Base-by-base conservation (phyloP, 2,888 invertebrate genomes). In the Girardia tigrina region DNA sequence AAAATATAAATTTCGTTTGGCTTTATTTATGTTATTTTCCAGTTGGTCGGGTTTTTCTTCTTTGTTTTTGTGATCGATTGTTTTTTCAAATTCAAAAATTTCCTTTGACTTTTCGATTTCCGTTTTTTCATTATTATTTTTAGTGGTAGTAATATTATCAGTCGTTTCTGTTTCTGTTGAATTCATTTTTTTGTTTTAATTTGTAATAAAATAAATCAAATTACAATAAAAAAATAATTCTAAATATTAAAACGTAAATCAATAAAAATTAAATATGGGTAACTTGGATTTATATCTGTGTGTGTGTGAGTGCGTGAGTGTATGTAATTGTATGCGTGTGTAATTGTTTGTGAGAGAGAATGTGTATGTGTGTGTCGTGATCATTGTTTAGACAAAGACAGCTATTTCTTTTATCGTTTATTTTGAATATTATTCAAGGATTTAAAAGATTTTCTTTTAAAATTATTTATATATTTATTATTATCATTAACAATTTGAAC, bases 231-330 rank as follows among this genome's bases (percentile, higher is more conserved):
- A n/a, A 56, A 20, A 4, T 56, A 56, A n/a, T 56, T 56, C n/a
- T n/a, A n/a, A n/a, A n/a, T n/a, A n/a, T n/a, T 20, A 56, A 20
- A 16, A 56, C 56, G 23, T n/a, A 56, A 56, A 56, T 56, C 56
- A 56, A 56, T 56, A 56, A 56, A n/a, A 56, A 56, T 36, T n/a
- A 56, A 56, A 56, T 56, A n/a, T 56, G 56, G 56, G 56, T 56
- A 56, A 56, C n/a, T 16, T 56, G n/a, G 56, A 56, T 56, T 56
- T 56, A 56, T 12, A 12, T 8, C 23, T 2, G n/a, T 56, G n/a
- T 16, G 23, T 12, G 4, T 56, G 2, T 8, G n/a, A 56, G n/a
- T n/a, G n/a, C n/a, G 4, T 56, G 56, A 56, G n/a, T 56, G 56
- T 56, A 23, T 56, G 56, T 56, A n/a, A 20, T 56, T 56, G 56